Conservation (phyloP, 30 jellyfish, hydroid and myxozoan species). For the Phacellophora camtschatica region DNA sequence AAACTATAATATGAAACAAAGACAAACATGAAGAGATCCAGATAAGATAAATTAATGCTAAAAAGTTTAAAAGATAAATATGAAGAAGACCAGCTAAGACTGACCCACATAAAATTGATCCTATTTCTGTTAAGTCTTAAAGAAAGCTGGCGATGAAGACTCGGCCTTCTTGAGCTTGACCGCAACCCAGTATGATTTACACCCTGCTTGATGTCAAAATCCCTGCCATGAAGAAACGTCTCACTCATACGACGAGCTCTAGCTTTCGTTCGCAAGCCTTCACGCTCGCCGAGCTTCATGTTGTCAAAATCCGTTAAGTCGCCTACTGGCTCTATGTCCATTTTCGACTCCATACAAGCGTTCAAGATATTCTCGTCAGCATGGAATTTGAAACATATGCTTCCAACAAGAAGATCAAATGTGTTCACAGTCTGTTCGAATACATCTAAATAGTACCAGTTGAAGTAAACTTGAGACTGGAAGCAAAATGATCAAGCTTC, state of each 20-base stretch:
- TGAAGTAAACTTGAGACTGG: too few species aligned
- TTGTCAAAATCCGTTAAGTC: background rate
- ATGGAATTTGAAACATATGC: background rate
- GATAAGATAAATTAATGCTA: too few species aligned
- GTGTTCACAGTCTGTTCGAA: background rate
- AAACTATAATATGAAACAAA: too few species aligned
- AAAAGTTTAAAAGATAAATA: background rate
- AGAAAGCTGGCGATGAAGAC: conserved; percentile 62
- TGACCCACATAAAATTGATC: conserved; percentile 39
- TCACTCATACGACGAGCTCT: conserved; percentile 41
- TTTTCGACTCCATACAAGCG: background rate
- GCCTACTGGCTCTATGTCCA: background rate
- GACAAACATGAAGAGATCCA: too few species aligned
- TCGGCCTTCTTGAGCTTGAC: conserved; percentile 29
- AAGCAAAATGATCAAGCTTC: too few species aligned
- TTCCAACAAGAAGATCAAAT: too few species aligned
- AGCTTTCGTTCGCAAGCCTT: background rate
- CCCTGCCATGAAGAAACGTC: background rate
- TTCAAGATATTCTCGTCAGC: background rate
- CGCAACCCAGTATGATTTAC: background rate
- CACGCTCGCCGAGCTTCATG: conserved; percentile 21
- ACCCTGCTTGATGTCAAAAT: background rate
- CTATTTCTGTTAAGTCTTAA: conserved; percentile 44
- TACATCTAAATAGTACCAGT: too few species aligned
- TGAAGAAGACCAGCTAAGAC: background rate